phyloP scores from a whole-genome alignment of 92 coral and sea anemone species.

The Pocillopora grandis region DNA sequence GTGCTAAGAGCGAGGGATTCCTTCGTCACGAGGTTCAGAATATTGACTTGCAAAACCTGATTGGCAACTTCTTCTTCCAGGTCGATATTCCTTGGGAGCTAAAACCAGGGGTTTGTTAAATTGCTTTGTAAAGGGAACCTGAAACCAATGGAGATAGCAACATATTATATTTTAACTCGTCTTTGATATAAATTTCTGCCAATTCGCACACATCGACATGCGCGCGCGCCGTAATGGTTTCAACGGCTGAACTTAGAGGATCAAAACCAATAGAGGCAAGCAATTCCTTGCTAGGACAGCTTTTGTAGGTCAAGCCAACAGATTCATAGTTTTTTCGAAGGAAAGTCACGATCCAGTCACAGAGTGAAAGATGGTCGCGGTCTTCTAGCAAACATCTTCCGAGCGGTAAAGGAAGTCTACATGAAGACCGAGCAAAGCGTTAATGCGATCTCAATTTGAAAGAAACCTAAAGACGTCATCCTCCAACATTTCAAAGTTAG shows the following conservation, averaged over 20 bases:
- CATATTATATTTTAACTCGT: constrained; percentile 59
- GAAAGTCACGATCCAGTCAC: constrained; percentile 39
- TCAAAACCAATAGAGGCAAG: constrained; percentile 47
- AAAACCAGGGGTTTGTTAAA: constrained; percentile 23
- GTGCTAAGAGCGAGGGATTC: not conserved
- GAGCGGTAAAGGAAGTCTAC: constrained; percentile 51
- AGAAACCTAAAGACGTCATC: not conserved
- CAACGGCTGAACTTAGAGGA: constrained; percentile 13
- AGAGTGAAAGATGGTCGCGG: constrained; percentile 20
- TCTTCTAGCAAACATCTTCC: constrained; percentile 33
- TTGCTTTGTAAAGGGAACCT: constrained; percentile 22
- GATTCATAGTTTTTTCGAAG: constrained; percentile 16
- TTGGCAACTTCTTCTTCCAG: too few relatives aligned
- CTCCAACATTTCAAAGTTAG: constrained; percentile 9
- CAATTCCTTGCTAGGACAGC: not conserved
- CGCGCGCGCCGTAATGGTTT: constrained; percentile 26
- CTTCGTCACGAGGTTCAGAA: constrained; percentile 35
- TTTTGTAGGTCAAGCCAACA: not conserved
- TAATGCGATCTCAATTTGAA: not conserved
- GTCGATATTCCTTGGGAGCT: not conserved
- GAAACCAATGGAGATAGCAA: constrained; percentile 16
- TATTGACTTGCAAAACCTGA: constrained; percentile 5
- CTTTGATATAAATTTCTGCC: constrained; percentile 41
- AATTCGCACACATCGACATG: constrained; percentile 49
- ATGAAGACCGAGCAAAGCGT: constrained; percentile 52